A percentile compares a stretch with the other conserved stretches of the same genome.
Evolutionary conservation across 2,888 invertebrate genomes (phyloP).

Genomic region (Pollenia griseotomentosa): DNA sequence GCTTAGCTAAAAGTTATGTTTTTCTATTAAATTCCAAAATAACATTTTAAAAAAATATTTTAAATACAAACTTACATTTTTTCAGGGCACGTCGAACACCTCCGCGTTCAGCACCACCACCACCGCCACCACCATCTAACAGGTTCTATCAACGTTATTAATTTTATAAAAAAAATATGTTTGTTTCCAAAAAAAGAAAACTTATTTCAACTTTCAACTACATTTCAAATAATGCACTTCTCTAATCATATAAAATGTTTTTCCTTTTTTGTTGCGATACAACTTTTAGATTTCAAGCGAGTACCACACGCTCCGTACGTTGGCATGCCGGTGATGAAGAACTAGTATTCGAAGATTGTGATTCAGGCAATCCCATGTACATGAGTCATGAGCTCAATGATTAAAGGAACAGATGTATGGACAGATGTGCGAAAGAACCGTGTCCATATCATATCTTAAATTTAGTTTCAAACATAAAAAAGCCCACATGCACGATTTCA

Average conservation of each 20-base stretch:
- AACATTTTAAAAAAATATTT: no score
- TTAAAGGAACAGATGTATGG: conserved; percentile 30
- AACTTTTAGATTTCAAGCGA: conserved; percentile 76
- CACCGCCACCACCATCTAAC: conserved; percentile 82
- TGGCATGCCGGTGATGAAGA: conserved; percentile 82
- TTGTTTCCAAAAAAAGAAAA: conserved; percentile 42
- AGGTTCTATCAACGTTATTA: conserved; percentile 83
- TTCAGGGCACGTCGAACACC: conserved; percentile 82
- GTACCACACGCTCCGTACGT: conserved; percentile 81
- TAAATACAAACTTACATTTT: conserved; percentile 15
- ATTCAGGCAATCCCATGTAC: conserved; percentile 80
- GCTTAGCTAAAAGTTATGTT: no score
- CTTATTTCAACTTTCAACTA: conserved; percentile 17
- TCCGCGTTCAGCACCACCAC: conserved; percentile 82
- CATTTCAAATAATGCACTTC: conserved; percentile 20
- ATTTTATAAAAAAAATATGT: conserved; percentile 53
- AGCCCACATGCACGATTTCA: conserved; percentile 67
- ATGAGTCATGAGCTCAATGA: conserved; percentile 71
- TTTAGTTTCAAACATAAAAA: conserved; percentile 28
- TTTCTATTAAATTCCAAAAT: no score
- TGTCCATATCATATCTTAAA: not conserved
- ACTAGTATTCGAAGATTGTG: conserved; percentile 82
- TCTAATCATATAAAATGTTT: conserved; percentile 64
- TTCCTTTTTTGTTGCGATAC: conserved; percentile 17
- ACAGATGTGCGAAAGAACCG: not conserved